These are phyloP conservation scores for Cydia strobilella DNA, from an alignment of 1,140 invertebrate species.

Conservation along the genomic window DNA sequence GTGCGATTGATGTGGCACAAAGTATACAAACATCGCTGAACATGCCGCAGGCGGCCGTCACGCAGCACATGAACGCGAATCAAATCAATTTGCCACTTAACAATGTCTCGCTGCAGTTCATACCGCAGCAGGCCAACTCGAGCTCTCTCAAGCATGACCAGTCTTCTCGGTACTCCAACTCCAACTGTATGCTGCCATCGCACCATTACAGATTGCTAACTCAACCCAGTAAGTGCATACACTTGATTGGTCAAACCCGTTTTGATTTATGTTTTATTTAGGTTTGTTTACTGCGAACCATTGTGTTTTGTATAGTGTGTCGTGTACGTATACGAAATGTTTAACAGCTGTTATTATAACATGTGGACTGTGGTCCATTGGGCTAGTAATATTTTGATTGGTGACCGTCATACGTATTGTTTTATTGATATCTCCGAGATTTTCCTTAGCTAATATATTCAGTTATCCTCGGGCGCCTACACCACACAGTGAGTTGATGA, in stretches of 20 bases:
- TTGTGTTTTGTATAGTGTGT: constrained; percentile 41
- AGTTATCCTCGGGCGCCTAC: constrained; percentile 76
- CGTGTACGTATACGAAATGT: background rate
- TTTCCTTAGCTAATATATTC: constrained; percentile 60
- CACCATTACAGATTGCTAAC: constrained; percentile 62
- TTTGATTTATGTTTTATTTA: constrained; percentile 22
- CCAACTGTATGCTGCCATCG: constrained; percentile 61
- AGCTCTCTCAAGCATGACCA: constrained; percentile 59
- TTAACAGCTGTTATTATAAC: background rate
- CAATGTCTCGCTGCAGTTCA: constrained; percentile 58
- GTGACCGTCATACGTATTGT: constrained; percentile 32
- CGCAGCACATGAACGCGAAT: constrained; percentile 51
- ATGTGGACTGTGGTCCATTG: background rate
- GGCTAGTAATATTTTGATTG: constrained; percentile 23
- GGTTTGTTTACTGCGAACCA: constrained; percentile 37
- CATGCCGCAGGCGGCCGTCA: constrained; percentile 52
- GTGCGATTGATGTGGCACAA: constrained; percentile 49
- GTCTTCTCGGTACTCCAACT: constrained; percentile 56
- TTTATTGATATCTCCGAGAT: constrained; percentile 35
- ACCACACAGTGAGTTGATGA: constrained; percentile 70
- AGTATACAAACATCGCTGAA: constrained; percentile 57
- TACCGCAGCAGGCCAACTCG: constrained; percentile 53
- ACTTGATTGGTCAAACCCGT: constrained; percentile 2
- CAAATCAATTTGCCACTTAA: constrained; percentile 53
- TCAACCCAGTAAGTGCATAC: constrained; percentile 64